Evolutionary conservation across 2,797 vertebrate genomes (phyloP), one percentile per base, ranked within the genome.

Genomic region (Amazonetta brasiliensis): DNA sequence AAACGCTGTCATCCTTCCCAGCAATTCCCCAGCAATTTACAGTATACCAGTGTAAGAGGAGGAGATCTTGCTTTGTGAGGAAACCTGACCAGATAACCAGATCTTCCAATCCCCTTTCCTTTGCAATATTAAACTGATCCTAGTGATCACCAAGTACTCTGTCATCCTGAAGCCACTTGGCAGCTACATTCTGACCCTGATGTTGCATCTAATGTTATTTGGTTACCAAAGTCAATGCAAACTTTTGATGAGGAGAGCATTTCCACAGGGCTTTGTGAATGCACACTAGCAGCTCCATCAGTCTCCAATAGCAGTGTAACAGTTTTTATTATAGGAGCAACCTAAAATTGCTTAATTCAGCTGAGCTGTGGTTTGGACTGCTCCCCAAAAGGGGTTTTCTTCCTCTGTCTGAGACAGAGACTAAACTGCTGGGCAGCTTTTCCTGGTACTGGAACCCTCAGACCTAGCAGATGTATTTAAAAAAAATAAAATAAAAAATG

Each of bases 1-100:
- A 94, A 95, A 84, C 0, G 8, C 76, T 93, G 79, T 84, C 84
- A 73, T 84, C 73, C 92, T 94, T 94, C 63, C 84, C 0, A 1
- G 79, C 67, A 92, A 76, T 95, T 96, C 91, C 74, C 63, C 71
- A 35, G 87, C 67, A 86, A 76, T 93, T 88, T 94, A 91, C 85
- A 92, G 91, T 92, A 84, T 18, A 30, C 31, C 15, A 41, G 39
- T n/a, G 33, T 86, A 75, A 84, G 39, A 55, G 55, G 50, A 73
- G 63, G 60, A 83, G 60, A 82, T 39, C 73, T 69, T 59, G 58
- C 39, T 16, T 73, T 78, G 85, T 4, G 4, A 60, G 58, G 50
- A 75, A 80, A 63, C 30, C 63, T 62, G 44, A 16, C 23, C 13
- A 72, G 33, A 37, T 66, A 77, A 66, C 39, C n/a, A 52, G 62